Evolutionary conservation across 2,797 vertebrate species (phyloP).

Genomic region (Euthynnus affinis): DNA sequence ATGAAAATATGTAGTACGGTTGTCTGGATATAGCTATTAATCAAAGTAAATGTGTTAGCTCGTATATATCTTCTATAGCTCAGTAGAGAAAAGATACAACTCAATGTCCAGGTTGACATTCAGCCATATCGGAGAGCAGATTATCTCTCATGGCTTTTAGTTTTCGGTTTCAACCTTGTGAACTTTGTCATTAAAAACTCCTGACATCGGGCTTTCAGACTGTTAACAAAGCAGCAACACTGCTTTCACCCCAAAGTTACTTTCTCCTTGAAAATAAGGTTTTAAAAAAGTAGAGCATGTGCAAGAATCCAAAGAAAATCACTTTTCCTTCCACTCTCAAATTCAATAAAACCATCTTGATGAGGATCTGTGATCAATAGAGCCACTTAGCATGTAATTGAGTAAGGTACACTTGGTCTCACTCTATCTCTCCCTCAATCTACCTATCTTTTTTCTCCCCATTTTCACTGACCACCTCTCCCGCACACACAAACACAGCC

Average conservation of each 20-base stretch:
- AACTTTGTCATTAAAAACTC: background rate
- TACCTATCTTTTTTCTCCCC: background rate
- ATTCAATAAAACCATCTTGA: conserved; percentile 56
- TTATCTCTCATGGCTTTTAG: background rate
- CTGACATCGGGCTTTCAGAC: background rate
- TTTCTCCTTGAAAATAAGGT: background rate
- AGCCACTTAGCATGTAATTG: conserved; percentile 60
- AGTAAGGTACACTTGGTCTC: conserved; percentile 44
- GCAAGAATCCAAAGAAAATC: conserved; percentile 16
- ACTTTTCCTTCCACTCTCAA: background rate
- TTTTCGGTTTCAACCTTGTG: background rate
- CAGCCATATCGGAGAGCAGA: background rate
- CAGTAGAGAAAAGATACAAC: background rate
- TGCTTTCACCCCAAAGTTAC: background rate
- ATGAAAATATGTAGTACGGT: conserved; percentile 21
- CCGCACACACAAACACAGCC: conserved; percentile 10
- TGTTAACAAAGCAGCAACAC: background rate
- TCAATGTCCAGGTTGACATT: background rate
- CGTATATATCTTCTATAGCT: background rate
- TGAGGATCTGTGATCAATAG: conserved; percentile 69
- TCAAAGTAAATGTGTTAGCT: background rate
- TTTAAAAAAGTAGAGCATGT: background rate
- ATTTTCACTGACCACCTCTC: conserved; percentile 15
- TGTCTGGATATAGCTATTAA: background rate
- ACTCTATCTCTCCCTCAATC: conserved; percentile 17